Conservation (phyloP, 2,113 vertebrate genomes). For the Bubo blakistoni region DNA sequence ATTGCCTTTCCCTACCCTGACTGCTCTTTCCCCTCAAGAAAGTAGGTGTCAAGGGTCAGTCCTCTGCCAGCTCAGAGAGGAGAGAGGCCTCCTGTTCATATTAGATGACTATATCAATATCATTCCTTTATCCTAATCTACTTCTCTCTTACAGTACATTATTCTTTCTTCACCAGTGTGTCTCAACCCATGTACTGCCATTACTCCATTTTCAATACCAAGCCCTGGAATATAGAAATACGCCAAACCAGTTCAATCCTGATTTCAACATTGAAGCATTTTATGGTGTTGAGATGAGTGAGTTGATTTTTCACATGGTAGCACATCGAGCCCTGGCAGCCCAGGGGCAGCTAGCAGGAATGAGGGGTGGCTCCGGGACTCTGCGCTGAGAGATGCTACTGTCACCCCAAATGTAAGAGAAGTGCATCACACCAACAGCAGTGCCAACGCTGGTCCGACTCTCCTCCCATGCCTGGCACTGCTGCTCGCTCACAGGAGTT, state of each 20-base stretch:
- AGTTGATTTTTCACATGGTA: not conserved
- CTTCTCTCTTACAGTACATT: not conserved
- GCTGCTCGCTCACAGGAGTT: not conserved
- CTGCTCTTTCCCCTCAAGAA: not conserved
- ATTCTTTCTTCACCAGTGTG: not conserved
- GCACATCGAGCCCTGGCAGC: not conserved
- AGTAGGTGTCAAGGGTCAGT: not conserved
- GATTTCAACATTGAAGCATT: not conserved
- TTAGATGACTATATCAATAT: not conserved
- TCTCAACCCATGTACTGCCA: not conserved
- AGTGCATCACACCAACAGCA: rapidly evolving
- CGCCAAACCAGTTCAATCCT: not conserved
- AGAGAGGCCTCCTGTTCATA: not conserved
- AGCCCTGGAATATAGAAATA: not conserved
- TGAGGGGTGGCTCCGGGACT: rapidly evolving
- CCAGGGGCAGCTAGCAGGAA: not conserved
- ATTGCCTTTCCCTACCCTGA: not conserved
- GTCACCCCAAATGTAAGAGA: not conserved
- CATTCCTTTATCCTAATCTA: not conserved
- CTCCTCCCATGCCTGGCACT: rapidly evolving
- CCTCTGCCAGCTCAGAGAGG: not conserved
- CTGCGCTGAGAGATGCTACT: not conserved
- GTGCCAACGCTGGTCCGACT: rapidly evolving
- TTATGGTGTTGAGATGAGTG: not conserved
- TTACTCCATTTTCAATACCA: not conserved